Percentiles rank a stretch among this genome's conserved stretches.
These are phyloP conservation scores for Xylocopa sonorina DNA, from an alignment of 1,140 invertebrate species.

Conservation along the genomic window DNA sequence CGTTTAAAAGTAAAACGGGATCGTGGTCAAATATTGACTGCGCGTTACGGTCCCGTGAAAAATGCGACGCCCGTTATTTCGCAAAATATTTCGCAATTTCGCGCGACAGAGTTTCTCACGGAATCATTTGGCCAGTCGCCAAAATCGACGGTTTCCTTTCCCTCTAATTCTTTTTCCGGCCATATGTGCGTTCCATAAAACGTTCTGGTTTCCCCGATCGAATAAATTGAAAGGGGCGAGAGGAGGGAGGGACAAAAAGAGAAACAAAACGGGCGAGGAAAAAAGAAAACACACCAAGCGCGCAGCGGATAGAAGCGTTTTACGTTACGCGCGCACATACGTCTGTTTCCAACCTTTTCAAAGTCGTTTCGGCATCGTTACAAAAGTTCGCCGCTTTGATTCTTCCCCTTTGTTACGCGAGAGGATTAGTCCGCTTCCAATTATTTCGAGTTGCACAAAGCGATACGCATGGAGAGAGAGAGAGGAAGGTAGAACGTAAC, in stretches of 20 bases:
- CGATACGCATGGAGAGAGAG: neutral
- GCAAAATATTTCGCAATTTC: slow-evolving; percentile 23
- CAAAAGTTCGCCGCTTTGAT: slow-evolving; percentile 54
- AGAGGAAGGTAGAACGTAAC: no score
- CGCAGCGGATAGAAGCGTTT: neutral
- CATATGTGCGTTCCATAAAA: slow-evolving; percentile 24
- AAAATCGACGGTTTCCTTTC: slow-evolving; percentile 45
- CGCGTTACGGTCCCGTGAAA: neutral
- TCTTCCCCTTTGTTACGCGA: slow-evolving; percentile 52
- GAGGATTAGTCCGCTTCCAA: slow-evolving; percentile 54
- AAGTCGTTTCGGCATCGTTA: slow-evolving; percentile 41
- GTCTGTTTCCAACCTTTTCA: neutral
- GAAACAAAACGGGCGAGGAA: neutral
- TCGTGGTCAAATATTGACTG: neutral
- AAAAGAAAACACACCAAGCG: neutral
- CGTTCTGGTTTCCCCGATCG: slow-evolving; percentile 27
- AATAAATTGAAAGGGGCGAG: slow-evolving; percentile 40
- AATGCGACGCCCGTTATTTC: neutral
- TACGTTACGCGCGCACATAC: slow-evolving; percentile 11
- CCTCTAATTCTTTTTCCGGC: slow-evolving; percentile 9
- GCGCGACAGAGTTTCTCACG: neutral
- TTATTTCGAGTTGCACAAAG: slow-evolving; percentile 50
- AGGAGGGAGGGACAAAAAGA: neutral
- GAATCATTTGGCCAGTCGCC: slow-evolving; percentile 41
- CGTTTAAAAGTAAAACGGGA: slow-evolving; percentile 19